These are phyloP conservation scores for Acrobasis repandana DNA, from an alignment of 2,888 invertebrate species.

Conservation along the genomic window DNA sequence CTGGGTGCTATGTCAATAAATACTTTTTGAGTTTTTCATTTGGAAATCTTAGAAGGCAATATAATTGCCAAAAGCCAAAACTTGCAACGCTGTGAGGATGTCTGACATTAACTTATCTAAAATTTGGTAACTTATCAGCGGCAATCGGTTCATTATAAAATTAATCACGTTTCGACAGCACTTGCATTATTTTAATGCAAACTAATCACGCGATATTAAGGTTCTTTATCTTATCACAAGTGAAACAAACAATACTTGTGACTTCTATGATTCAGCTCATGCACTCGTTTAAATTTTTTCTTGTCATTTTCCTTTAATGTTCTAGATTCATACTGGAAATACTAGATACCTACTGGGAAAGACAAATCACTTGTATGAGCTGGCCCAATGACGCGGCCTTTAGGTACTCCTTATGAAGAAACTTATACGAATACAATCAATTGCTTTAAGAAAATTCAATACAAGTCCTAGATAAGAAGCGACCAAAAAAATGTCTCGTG, in stretches of 20 bases:
- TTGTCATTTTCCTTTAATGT: background rate
- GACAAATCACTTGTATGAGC: background rate
- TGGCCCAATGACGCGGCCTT: no score
- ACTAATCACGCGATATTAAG: background rate
- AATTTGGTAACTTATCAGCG: background rate
- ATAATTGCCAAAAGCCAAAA: no score
- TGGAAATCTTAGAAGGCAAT: no score
- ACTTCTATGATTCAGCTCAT: background rate
- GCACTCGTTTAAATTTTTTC: slow-evolving; percentile 3
- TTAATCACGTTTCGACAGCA: slow-evolving; percentile 2
- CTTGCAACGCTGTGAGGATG: no score
- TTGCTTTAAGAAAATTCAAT: no score
- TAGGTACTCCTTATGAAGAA: no score
- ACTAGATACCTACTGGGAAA: background rate
- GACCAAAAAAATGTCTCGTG: no score
- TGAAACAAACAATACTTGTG: background rate
- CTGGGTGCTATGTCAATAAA: no score
- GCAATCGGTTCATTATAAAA: background rate
- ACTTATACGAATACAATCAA: no score
- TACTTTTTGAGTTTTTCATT: no score
- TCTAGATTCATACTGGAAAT: background rate
- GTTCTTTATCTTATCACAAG: slow-evolving; percentile 1
- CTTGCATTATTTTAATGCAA: background rate
- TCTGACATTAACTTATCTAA: background rate
- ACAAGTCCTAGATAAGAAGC: no score